Conservation (phyloP, 2,113 vertebrate genomes). For the Poicephalus meyeri region DNA sequence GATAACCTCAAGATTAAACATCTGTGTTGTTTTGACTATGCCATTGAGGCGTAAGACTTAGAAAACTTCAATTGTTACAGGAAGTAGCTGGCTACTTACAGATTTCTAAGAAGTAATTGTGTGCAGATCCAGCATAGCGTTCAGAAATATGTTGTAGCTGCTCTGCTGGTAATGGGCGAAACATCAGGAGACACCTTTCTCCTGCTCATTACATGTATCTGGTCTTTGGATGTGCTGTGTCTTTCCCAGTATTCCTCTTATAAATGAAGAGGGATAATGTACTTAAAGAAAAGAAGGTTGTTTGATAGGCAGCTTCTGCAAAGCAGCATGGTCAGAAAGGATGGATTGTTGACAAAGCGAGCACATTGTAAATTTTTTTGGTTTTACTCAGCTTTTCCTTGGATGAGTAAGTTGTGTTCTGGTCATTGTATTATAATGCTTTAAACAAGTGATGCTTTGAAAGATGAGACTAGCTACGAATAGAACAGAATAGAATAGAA, state of each 20-base stretch:
- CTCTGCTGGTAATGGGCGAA: background rate
- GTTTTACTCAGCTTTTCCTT: background rate
- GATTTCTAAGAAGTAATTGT: background rate
- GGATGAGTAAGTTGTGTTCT: background rate
- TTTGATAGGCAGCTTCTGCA: background rate
- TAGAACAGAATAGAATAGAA: background rate
- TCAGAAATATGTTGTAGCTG: background rate
- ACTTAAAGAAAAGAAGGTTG: background rate
- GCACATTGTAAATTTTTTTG: background rate
- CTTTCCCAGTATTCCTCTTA: background rate
- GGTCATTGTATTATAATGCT: background rate
- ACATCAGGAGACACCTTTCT: background rate
- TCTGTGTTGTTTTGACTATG: background rate
- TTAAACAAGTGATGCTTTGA: background rate
- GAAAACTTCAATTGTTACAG: background rate
- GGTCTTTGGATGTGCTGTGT: background rate
- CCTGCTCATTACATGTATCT: background rate
- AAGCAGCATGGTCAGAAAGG: background rate
- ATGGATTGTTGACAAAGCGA: background rate
- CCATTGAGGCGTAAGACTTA: background rate
- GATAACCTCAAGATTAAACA: background rate
- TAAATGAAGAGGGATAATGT: background rate
- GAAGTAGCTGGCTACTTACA: background rate
- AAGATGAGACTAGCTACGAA: background rate
- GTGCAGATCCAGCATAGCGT: background rate